These are phyloP conservation scores for Baccha elongata DNA, from an alignment of 2,888 invertebrate genomes.

Conservation along the genomic window DNA sequence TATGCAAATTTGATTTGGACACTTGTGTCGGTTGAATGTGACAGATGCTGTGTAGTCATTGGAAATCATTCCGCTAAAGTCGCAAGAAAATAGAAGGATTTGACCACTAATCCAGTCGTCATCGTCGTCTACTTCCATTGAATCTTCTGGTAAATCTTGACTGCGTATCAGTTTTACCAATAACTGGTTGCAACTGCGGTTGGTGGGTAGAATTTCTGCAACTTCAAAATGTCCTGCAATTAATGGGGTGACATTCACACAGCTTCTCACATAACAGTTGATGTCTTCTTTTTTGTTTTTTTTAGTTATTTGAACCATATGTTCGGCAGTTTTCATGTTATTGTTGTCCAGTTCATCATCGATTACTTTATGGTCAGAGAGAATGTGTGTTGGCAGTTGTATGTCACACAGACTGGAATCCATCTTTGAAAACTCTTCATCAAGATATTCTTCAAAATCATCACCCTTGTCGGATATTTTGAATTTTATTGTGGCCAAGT, in stretches of 20 bases:
- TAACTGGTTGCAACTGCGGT: conserved; percentile 86
- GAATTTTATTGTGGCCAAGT: conserved; percentile 70
- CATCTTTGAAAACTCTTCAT: conserved; percentile 53
- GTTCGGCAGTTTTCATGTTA: conserved; percentile 81
- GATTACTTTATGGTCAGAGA: conserved; percentile 40
- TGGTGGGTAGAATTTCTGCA: conserved; percentile 86
- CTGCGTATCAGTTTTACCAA: conserved; percentile 83
- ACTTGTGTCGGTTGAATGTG: conserved; percentile 86
- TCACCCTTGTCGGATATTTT: conserved; percentile 59
- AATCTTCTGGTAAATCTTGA: conserved; percentile 45
- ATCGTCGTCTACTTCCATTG: conserved; percentile 63
- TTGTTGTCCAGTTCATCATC: conserved; percentile 70
- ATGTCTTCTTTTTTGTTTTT: conserved; percentile 78
- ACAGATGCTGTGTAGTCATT: conserved; percentile 80
- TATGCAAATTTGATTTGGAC: conserved; percentile 88
- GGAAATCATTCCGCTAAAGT: conserved; percentile 76
- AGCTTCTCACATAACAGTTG: conserved; percentile 79
- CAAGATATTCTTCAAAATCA: conserved; percentile 57
- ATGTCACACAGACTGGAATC: conserved; percentile 47
- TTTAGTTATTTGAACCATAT: conserved; percentile 72
- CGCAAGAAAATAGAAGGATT: conserved; percentile 78
- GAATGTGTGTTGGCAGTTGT: conserved; percentile 43
- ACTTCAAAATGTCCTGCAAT: conserved; percentile 78
- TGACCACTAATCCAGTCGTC: conserved; percentile 78
- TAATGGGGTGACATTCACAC: conserved; percentile 79